Conservation (phyloP, 1,140 invertebrate species). For the Melanaphis sacchari region DNA sequence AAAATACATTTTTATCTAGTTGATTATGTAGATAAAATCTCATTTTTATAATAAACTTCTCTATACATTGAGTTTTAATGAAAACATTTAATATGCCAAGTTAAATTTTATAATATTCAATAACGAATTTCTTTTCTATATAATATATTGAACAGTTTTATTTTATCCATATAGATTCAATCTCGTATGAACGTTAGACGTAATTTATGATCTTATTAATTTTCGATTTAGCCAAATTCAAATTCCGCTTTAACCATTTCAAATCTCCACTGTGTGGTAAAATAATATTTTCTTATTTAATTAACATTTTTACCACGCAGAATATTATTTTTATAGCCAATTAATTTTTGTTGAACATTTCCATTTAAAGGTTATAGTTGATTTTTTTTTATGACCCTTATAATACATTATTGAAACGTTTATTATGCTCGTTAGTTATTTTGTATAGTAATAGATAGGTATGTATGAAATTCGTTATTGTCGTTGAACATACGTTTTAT, state of each 20-base stretch:
- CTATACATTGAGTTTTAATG: neutral
- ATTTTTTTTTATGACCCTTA: neutral
- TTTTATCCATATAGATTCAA: neutral
- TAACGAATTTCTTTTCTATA: neutral
- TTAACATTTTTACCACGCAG: neutral
- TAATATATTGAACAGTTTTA: neutral
- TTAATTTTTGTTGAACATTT: neutral
- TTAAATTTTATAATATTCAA: neutral
- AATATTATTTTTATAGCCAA: neutral
- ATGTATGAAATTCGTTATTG: neutral
- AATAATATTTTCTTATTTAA: neutral
- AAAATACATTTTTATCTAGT: neutral
- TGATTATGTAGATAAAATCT: neutral
- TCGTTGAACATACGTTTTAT: neutral
- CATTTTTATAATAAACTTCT: neutral
- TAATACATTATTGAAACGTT: neutral
- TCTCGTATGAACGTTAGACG: neutral
- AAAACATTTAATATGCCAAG: neutral
- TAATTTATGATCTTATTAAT: constrained; percentile 14
- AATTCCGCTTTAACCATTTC: no score
- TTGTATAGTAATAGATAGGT: neutral
- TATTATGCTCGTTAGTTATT: neutral
- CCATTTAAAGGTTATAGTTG: neutral
- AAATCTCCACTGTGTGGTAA: neutral
- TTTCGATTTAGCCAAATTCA: neutral